Conservation (phyloP, 2,888 invertebrate species). For the Trichogramma dendrolimi region DNA sequence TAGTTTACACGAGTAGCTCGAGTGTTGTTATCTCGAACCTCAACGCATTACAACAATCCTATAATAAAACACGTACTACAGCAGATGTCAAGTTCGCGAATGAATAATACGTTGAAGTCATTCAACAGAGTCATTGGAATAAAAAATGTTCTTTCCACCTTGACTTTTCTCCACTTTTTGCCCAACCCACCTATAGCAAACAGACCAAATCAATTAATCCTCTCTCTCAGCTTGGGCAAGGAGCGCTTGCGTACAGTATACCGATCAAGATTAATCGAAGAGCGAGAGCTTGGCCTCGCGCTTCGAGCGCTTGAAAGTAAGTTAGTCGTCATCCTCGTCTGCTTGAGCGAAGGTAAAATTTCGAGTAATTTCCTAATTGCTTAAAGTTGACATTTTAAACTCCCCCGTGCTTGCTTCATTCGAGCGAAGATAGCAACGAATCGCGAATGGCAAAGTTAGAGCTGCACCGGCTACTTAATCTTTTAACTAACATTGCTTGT, state of each 20-base stretch:
- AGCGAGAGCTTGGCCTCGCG: background rate
- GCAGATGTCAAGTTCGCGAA: too few relatives aligned
- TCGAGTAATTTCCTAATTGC: constrained; percentile 22
- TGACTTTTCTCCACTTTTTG: constrained; percentile 22
- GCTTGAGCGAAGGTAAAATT: background rate
- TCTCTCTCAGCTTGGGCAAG: constrained; percentile 15
- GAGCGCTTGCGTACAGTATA: constrained; percentile 32
- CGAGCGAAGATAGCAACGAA: background rate
- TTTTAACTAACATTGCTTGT: too few relatives aligned
- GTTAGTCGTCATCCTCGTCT: constrained; percentile 4
- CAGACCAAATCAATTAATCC: constrained; percentile 32
- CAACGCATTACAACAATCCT: too few relatives aligned
- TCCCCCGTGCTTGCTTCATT: background rate
- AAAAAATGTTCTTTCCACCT: too few relatives aligned
- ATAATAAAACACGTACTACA: too few relatives aligned
- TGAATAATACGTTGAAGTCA: too few relatives aligned
- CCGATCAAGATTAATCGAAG: constrained; percentile 36
- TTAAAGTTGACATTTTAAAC: constrained; percentile 6
- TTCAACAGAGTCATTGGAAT: too few relatives aligned
- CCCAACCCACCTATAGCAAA: constrained; percentile 30
- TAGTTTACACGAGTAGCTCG: constrained; percentile 26
- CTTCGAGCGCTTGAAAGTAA: background rate
- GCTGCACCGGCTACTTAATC: too few relatives aligned
- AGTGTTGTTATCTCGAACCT: too few relatives aligned
- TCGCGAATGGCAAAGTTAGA: too few relatives aligned